Percentiles rank a stretch among this genome's conserved stretches.
phyloP scores from a whole-genome alignment of 2,113 vertebrate genomes.

The Ictidomys tridecemlineatus region DNA sequence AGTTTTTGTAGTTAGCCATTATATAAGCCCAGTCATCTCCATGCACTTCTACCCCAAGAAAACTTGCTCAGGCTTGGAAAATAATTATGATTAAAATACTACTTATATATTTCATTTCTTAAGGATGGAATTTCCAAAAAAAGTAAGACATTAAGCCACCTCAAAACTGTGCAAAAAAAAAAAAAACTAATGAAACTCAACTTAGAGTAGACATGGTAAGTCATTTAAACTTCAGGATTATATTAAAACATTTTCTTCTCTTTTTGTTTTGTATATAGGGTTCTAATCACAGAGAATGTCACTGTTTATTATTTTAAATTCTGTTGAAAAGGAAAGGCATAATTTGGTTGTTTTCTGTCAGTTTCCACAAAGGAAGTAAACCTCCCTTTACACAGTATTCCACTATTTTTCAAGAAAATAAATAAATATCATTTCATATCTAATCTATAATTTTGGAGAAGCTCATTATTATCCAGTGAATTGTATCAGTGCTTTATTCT shows the following conservation, averaged over 20 bases:
- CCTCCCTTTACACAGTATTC: background rate
- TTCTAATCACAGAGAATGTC: background rate
- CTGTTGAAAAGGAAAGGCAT: slow-evolving; percentile 26
- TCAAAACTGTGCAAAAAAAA: slow-evolving; percentile 18
- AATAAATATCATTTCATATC: slow-evolving; percentile 25
- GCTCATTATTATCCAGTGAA: slow-evolving; percentile 36
- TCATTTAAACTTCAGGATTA: background rate
- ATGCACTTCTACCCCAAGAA: background rate
- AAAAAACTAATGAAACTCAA: background rate
- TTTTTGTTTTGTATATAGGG: background rate
- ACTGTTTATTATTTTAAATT: background rate
- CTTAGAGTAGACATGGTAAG: background rate
- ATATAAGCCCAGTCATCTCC: background rate
- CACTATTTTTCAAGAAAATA: background rate
- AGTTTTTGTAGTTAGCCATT: background rate
- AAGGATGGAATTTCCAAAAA: background rate
- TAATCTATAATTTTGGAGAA: slow-evolving; percentile 33
- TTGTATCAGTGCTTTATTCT: slow-evolving; percentile 16
- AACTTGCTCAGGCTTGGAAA: background rate
- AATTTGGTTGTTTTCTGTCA: background rate
- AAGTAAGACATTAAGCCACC: background rate
- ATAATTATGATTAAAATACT: background rate
- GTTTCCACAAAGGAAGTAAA: slow-evolving; percentile 9
- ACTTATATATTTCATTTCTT: background rate
- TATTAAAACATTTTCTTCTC: background rate